Conservation (phyloP, 2,797 vertebrate species). For the Fringilla coelebs region DNA sequence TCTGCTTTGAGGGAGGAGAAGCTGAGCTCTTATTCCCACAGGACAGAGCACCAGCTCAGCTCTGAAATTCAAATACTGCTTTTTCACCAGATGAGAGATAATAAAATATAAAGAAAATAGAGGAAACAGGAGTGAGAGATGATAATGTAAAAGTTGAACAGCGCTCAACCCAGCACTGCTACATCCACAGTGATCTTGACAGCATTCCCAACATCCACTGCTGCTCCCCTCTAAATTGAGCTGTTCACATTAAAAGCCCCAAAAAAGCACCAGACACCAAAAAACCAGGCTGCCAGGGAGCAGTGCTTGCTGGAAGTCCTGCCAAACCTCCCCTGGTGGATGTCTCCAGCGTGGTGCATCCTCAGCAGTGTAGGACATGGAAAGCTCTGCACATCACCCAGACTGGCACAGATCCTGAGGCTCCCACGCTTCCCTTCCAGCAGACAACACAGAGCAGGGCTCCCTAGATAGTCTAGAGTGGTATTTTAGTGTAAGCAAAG, state of each 20-base stretch:
- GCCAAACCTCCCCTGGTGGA: not conserved
- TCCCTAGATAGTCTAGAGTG: not conserved
- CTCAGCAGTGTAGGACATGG: not conserved
- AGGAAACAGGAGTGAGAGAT: not conserved
- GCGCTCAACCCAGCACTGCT: not conserved
- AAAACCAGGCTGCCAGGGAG: not conserved
- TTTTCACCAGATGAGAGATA: not conserved
- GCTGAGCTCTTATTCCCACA: not conserved
- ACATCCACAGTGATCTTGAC: not conserved
- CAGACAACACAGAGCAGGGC: not conserved
- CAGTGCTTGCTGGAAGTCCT: not conserved
- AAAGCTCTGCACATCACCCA: not conserved
- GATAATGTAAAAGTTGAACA: not conserved
- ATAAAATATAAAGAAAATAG: not conserved
- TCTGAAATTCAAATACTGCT: constrained; percentile 29
- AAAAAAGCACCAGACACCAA: not conserved
- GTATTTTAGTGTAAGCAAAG: not conserved
- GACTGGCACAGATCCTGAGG: not conserved
- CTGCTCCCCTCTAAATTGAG: not conserved
- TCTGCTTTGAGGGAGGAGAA: constrained; percentile 10
- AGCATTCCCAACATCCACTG: not conserved
- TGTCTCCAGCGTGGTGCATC: not conserved
- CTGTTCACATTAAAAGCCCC: not conserved
- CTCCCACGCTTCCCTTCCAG: not conserved
- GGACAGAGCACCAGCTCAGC: not conserved